phyloP scores from a whole-genome alignment of 2,113 vertebrate genomes.

The Rhinopithecus roxellana region DNA sequence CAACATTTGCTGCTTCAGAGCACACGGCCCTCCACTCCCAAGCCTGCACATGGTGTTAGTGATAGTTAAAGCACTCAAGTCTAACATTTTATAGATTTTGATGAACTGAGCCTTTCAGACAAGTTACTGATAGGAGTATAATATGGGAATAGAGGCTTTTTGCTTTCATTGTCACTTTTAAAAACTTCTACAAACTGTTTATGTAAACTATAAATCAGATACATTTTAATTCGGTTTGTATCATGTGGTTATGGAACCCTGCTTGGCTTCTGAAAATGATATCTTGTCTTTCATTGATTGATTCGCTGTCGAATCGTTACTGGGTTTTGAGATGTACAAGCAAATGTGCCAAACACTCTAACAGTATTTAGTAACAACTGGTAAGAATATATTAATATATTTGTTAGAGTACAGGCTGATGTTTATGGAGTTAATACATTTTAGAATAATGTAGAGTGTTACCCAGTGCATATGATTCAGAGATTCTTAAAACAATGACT shows the following conservation, averaged over 20 bases:
- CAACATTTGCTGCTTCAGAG: slow-evolving; percentile 86
- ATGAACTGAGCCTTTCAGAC: slow-evolving; percentile 82
- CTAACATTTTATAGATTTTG: slow-evolving; percentile 90
- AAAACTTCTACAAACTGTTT: neutral
- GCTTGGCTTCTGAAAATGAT: neutral
- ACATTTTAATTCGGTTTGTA: neutral
- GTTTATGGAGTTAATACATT: neutral
- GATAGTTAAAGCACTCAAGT: slow-evolving; percentile 90
- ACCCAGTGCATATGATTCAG: neutral
- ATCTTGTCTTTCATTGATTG: neutral
- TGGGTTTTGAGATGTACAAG: neutral
- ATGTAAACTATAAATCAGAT: neutral
- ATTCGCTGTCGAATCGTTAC: neutral
- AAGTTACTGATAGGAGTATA: slow-evolving; percentile 76
- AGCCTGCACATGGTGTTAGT: slow-evolving; percentile 83
- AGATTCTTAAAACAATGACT: neutral
- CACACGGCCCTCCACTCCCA: slow-evolving; percentile 84
- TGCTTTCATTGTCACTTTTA: neutral
- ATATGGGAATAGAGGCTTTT: slow-evolving; percentile 49
- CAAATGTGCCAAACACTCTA: neutral
- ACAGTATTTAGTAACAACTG: neutral
- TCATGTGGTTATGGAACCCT: neutral
- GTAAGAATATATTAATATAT: neutral
- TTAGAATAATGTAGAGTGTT: neutral
- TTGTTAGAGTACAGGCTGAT: neutral